Base-by-base conservation (phyloP, 1,140 invertebrate species). In the Parasteatoda tepidariorum region DNA sequence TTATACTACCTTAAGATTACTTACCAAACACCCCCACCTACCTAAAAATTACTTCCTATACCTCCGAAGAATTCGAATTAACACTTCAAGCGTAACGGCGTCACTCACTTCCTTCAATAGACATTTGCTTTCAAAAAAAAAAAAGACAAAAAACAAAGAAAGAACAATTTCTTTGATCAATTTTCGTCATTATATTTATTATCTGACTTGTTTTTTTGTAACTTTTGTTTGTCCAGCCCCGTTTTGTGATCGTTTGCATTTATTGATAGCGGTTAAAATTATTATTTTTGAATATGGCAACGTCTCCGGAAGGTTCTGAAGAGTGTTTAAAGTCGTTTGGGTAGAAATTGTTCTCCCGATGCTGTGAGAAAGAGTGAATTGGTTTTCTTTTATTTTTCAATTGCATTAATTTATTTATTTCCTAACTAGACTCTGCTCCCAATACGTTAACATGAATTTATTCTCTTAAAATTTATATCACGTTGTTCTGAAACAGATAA, bases 41-140 rank as follows among this genome's bases (percentile, higher is more conserved):
- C 13, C 13, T 68, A 41, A 11, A 13, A 75, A 75, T 28, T 41
- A 75, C 73, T 75, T 75, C 73, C 73, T 75, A 75, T 75, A 26
- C 5, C 54, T 61, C 7, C 15, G n/a, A 28, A 75, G 22, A 75
- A 75, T 30, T 38, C 11, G 55, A 62, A 62, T 75, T 24, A 11
- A 11, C 13, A 22, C 24, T 61, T 26, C 73, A 75, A 26, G 73
- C 73, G 55, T 75, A 34, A 75, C 73, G 57, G 24, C 28, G 33
- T 34, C 73, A 26, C 59, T 54, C 57, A 75, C 73, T 75, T 75
- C 73, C 73, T 75, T 38, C 31, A 75, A 71, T 55, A 57, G 68
- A 71, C 68, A 48, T 57, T 71, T 38, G n/a, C 48, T 55, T 55
- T 38, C 24, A 18, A 54, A 48, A 70, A 67, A 7, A 22, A 41